Percentiles rank a stretch among this genome's conserved stretches.
These are phyloP conservation scores for Lagorchestes hirsutus DNA, from an alignment of 2,797 vertebrate species.

Conservation along the genomic window DNA sequence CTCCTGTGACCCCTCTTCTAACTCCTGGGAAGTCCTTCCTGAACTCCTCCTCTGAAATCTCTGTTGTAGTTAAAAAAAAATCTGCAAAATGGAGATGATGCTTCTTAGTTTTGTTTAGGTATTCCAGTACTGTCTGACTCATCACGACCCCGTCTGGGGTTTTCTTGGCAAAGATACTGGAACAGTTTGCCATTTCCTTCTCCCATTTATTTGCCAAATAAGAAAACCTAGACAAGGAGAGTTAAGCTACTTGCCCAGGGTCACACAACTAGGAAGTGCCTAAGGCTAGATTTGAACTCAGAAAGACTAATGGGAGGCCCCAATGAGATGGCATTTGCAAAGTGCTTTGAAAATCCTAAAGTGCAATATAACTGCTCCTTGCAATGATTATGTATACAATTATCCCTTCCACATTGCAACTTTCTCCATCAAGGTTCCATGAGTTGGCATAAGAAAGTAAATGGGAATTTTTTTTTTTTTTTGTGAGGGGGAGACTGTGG, in stretches of 20 bases:
- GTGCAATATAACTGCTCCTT: background rate
- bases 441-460: background rate
- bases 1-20: background rate
- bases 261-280: no score
- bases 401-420: background rate
- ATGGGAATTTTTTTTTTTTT: no score
- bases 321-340: background rate
- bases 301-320: background rate
- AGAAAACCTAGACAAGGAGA: no score
- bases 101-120: background rate
- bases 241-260: no score
- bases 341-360: background rate
- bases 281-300: background rate
- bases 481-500: no score
- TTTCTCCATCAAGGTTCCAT: background rate
- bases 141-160: background rate
- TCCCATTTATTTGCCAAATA: no score
- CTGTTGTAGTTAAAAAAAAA: no score
- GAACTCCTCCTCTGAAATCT: background rate
- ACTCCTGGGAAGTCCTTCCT: background rate
- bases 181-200: background rate
- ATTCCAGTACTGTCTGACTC: background rate
- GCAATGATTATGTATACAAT: background rate
- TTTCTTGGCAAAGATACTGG: background rate
- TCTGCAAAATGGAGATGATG: no score